phyloP scores from a whole-genome alignment of 2,888 invertebrate genomes.

The Theristus sp. region DNA sequence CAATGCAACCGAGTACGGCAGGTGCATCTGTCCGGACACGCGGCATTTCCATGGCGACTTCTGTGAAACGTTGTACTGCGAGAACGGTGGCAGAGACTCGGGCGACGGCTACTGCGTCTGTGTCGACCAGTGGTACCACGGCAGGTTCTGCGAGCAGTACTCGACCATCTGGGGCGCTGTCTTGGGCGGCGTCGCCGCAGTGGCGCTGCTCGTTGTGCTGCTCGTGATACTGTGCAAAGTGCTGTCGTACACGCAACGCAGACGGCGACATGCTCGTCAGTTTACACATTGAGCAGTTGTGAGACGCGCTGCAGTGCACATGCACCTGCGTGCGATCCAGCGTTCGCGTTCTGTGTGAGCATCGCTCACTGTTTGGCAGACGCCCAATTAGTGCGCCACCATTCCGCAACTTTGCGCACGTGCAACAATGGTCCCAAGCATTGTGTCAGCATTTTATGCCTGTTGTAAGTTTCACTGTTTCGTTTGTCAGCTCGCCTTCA shows the following conservation, averaged over 20 bases:
- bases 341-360: too few relatives aligned
- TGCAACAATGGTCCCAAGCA: too few relatives aligned
- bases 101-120: neutral
- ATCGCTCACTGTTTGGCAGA: too few relatives aligned
- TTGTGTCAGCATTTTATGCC: too few relatives aligned
- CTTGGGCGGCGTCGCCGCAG: neutral
- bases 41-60: neutral
- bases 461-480: too few relatives aligned
- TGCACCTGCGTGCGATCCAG: too few relatives aligned
- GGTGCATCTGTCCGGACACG: neutral
- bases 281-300: too few relatives aligned
- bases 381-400: too few relatives aligned
- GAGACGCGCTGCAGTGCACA: too few relatives aligned
- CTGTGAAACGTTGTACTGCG: neutral
- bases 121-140: neutral
- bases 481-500: too few relatives aligned
- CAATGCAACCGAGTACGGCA: neutral
- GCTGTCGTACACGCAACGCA: neutral
- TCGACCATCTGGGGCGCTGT: neutral
- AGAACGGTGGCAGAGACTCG: neutral
- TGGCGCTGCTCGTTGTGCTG: neutral
- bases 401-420: too few relatives aligned
- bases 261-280: too few relatives aligned
- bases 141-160: neutral
- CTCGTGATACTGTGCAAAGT: neutral